Evolutionary conservation across 2,113 vertebrate species (phyloP).

Genomic region (Pavo muticus): DNA sequence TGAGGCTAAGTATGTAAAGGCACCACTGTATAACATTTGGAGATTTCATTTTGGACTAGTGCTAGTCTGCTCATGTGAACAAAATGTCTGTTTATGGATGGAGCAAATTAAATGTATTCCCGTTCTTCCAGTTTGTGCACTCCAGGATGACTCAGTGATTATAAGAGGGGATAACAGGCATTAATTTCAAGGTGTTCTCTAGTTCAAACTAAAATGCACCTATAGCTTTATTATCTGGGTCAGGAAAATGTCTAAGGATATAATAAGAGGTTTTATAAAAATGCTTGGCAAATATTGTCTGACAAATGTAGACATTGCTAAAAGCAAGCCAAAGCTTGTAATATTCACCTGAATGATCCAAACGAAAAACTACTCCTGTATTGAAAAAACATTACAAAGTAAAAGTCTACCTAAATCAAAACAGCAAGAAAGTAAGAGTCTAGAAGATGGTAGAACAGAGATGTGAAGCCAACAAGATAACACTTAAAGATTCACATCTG

Average conservation of each 20-base stretch:
- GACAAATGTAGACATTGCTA: background rate
- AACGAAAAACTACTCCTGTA: background rate
- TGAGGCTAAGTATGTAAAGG: background rate
- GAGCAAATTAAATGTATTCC: background rate
- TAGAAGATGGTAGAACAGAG: background rate
- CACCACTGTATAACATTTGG: background rate
- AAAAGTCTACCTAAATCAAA: background rate
- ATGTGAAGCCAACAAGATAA: background rate
- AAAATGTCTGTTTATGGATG: background rate
- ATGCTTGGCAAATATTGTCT: background rate
- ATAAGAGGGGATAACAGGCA: background rate
- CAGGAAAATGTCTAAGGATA: background rate
- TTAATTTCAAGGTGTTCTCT: background rate
- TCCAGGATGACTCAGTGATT: background rate
- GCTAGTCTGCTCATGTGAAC: background rate
- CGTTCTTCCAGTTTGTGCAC: background rate
- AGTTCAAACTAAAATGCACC: background rate
- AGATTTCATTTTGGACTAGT: background rate
- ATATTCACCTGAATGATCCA: background rate
- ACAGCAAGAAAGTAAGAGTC: background rate
- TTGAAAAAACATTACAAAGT: background rate
- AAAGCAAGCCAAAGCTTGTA: background rate
- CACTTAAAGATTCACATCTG: background rate
- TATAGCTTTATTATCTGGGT: background rate
- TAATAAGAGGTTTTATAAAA: background rate